Evolutionary conservation across 2,797 vertebrate species (phyloP).

Genomic region (Fistularia tabacaria): DNA sequence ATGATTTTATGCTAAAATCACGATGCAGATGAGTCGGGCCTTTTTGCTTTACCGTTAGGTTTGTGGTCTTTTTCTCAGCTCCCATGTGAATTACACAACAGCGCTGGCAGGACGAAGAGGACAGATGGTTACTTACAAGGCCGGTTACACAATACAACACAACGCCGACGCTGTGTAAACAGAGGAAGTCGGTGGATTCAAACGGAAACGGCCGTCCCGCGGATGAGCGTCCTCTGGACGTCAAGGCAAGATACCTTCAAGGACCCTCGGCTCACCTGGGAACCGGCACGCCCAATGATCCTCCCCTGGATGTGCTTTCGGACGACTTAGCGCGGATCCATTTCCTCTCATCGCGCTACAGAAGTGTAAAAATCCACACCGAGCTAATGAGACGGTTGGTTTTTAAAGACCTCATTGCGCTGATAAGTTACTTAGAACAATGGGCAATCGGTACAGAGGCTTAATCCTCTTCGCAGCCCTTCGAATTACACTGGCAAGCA

Average conservation of each 20-base stretch:
- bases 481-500: conserved; percentile 48
- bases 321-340: background rate
- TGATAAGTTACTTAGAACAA: conserved; percentile 40
- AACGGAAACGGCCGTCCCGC: too few relatives aligned
- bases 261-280: too few relatives aligned
- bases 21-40: too few relatives aligned
- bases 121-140: conserved; percentile 41
- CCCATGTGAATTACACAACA: conserved; percentile 4
- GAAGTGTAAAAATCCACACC: conserved; percentile 5
- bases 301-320: too few relatives aligned
- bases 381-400: conserved; percentile 39
- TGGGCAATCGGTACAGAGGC: conserved; percentile 37
- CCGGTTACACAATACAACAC: conserved; percentile 14
- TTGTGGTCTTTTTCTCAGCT: conserved; percentile 8
- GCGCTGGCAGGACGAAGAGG: conserved; percentile 1
- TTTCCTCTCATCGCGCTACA: conserved; percentile 6
- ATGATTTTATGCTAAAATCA: too few relatives aligned
- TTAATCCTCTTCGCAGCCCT: conserved; percentile 33
- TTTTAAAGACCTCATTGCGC: conserved; percentile 24
- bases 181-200: too few relatives aligned
- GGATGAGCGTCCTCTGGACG: too few relatives aligned
- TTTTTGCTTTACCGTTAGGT: too few relatives aligned
- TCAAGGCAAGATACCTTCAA: too few relatives aligned
- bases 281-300: too few relatives aligned
- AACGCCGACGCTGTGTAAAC: too few relatives aligned